phyloP scores from a whole-genome alignment of 2,113 vertebrate species.

The Pelecanoides urinatrix region DNA sequence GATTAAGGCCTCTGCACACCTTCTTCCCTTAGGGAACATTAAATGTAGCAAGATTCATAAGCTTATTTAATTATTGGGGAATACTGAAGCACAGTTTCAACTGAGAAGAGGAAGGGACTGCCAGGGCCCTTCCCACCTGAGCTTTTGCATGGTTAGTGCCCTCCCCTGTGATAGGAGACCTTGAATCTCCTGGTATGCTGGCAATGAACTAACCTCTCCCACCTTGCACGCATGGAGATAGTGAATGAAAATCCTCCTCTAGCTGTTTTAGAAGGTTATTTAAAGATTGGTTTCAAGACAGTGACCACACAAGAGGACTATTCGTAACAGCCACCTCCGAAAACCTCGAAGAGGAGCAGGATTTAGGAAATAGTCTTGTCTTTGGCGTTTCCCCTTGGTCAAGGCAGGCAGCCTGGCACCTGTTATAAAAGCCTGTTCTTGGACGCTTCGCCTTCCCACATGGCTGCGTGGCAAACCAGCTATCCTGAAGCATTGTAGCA shows the following conservation, averaged over 20 bases:
- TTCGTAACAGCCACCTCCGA: background rate
- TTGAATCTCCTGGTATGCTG: background rate
- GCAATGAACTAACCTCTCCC: background rate
- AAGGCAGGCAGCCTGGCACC: background rate
- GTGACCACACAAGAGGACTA: background rate
- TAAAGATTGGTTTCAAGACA: background rate
- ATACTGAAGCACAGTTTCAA: background rate
- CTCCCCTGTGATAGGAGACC: background rate
- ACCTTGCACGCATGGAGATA: too few species aligned
- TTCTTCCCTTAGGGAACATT: background rate
- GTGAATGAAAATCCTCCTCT: background rate
- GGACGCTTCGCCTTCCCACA: background rate
- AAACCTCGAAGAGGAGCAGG: background rate
- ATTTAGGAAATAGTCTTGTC: background rate
- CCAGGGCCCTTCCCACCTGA: background rate
- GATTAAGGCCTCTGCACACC: background rate
- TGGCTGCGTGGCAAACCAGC: fast-evolving
- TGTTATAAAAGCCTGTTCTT: too few species aligned
- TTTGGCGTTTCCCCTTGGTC: background rate
- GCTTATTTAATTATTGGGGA: background rate
- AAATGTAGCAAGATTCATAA: background rate
- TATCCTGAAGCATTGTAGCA: fast-evolving
- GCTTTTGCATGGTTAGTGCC: background rate
- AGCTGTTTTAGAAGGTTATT: background rate
- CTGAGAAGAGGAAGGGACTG: background rate